Conservation (phyloP, 2,888 invertebrate genomes). For the Augiades crinisus region DNA sequence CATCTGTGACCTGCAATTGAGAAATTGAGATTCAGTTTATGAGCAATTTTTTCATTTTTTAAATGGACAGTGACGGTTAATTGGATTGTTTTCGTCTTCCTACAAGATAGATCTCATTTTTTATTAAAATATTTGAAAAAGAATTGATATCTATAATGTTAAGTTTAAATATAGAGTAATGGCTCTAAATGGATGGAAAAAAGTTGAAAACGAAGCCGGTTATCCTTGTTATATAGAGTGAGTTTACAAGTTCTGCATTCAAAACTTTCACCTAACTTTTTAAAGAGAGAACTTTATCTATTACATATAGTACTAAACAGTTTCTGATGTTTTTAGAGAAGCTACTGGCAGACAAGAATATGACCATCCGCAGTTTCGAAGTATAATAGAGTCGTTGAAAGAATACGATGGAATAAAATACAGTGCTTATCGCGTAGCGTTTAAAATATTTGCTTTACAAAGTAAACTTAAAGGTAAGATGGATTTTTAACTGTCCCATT, state of each 20-base stretch:
- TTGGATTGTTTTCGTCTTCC: not conserved
- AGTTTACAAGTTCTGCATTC: too few species aligned
- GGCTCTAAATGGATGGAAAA: constrained; percentile 72
- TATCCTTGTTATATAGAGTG: constrained; percentile 82
- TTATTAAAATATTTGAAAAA: constrained; percentile 6
- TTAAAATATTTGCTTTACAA: constrained; percentile 80
- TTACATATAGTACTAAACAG: too few species aligned
- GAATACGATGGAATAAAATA: constrained; percentile 87
- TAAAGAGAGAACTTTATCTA: not conserved
- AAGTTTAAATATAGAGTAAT: constrained; percentile 39
- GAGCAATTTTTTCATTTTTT: too few species aligned
- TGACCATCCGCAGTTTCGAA: constrained; percentile 83
- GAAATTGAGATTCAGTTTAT: too few species aligned
- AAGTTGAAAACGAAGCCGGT: constrained; percentile 82
- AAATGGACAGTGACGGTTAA: too few species aligned
- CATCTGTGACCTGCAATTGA: too few species aligned
- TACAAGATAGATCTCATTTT: constrained; percentile 4
- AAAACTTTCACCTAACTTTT: constrained; percentile 48
- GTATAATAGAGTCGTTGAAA: constrained; percentile 79
- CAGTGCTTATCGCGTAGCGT: constrained; percentile 88
- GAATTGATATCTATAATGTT: not conserved
- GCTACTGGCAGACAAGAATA: constrained; percentile 72
- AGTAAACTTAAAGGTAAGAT: constrained; percentile 82
- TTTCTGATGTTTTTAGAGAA: constrained; percentile 67
- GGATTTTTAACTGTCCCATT: not conserved